Evolutionary conservation across 2,888 invertebrate genomes (phyloP), one percentile per base, ranked within the genome.

Genomic region (Sinelater perroti): DNA sequence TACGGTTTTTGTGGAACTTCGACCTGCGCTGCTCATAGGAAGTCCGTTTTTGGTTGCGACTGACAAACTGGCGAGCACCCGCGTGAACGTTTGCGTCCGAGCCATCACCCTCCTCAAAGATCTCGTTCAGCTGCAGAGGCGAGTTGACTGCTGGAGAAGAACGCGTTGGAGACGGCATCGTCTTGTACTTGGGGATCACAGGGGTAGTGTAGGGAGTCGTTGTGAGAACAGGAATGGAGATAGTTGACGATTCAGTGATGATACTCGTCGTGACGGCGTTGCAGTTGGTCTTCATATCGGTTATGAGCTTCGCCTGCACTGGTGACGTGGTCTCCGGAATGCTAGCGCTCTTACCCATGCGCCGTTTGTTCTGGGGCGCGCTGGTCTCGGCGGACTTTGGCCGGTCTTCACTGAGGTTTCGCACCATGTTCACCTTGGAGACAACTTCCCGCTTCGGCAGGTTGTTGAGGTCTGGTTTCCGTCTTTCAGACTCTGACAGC

Each of bases 1-100:
- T 89, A 28, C 89, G 80, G 7, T 85, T 84, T 73, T 90, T 89
- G 66, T 87, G 87, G 67, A 88, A 84, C 76, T 89, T 89, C 60
- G 85, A 83, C 44, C 87, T 82, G 24, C 87, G 81, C 68, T 87
- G 86, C 64, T 84, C 83, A 66, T 82, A 82, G 14, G 69, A 74
- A 18, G 70, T 63, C 46, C 71, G 63, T 47, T 72, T 74, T 58
- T 74, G 74, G 61, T 69, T 75, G 7, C 75, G 66, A 46, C 70
- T 72, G 8, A 75, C 72, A 53, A 78, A 74, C 21, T 72, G 72
- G 36, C 75, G 67, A 2, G 72, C 64, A 10, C 72, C 64, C 6
- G 61, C 28, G 11, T 55, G 47, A 13, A 59, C 17, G 13, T 30
- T 72, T 65, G 26, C 71, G 66, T 38, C 56, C 71, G 71, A 66